Percentiles rank a stretch among this genome's conserved stretches.
These are phyloP conservation scores for Ictalurus punctatus DNA, from an alignment of 2,113 vertebrate genomes.

Conservation along the genomic window DNA sequence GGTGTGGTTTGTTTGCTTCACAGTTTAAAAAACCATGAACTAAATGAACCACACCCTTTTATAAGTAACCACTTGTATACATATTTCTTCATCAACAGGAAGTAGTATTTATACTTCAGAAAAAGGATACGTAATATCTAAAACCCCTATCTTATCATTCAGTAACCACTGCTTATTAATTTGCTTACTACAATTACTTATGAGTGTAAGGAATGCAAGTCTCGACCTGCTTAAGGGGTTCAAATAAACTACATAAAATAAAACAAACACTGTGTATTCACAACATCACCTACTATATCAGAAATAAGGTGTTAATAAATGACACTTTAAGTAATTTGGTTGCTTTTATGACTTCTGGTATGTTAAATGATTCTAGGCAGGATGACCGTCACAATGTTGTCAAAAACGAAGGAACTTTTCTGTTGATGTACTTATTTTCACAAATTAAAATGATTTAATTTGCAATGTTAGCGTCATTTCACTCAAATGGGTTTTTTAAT, in stretches of 20 bases:
- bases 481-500: background rate
- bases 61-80: background rate
- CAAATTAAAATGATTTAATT: background rate
- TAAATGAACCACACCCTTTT: background rate
- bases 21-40: background rate
- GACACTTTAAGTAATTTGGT: background rate
- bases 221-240: background rate
- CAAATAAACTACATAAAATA: background rate
- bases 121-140: background rate
- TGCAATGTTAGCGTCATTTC: background rate
- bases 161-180: background rate
- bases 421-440: background rate
- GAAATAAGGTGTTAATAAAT: background rate
- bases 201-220: background rate
- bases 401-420: background rate
- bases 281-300: background rate
- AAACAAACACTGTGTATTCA: background rate
- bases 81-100: background rate
- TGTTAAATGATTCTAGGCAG: background rate
- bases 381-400: background rate
- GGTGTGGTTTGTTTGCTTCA: background rate
- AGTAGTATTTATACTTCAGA: background rate
- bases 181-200: too few species aligned
- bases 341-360: background rate
- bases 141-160: background rate